These are phyloP conservation scores for Ooceraea biroi DNA, from an alignment of 1,140 invertebrate species.

Conservation along the genomic window DNA sequence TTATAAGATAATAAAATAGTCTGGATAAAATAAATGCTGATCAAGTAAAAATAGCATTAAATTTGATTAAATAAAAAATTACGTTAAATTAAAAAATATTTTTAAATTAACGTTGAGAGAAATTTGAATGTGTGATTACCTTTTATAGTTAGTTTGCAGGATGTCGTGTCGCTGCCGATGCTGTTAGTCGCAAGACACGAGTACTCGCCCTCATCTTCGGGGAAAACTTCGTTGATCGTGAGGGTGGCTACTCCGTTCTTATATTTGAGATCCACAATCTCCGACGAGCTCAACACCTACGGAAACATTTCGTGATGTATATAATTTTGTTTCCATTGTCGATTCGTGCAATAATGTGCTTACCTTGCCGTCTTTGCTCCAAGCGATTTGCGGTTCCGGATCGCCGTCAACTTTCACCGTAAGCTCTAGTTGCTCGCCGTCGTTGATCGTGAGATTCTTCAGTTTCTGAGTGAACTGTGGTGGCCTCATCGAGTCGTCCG, in stretches of 20 bases:
- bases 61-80: not conserved
- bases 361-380: conserved; percentile 93
- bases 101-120: conserved; percentile 16
- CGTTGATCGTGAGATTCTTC: conserved; percentile 90
- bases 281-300: conserved; percentile 90
- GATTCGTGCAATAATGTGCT: not conserved
- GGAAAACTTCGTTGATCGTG: conserved; percentile 96
- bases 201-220: conserved; percentile 96
- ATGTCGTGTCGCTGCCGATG: conserved; percentile 93
- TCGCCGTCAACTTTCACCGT: conserved; percentile 94
- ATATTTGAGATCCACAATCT: conserved; percentile 96
- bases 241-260: conserved; percentile 94
- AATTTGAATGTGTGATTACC: conserved; percentile 87
- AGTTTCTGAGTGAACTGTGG: conserved; percentile 93
- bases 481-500: conserved; percentile 94
- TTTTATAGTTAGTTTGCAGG: conserved; percentile 93
- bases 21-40: not conserved
- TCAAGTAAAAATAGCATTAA: not conserved
- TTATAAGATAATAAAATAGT: not conserved
- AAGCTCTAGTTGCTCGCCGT: conserved; percentile 93
- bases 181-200: conserved; percentile 96
- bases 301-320: not conserved
- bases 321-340: not conserved
- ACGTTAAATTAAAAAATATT: conserved; percentile 10
- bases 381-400: conserved; percentile 95